These are phyloP conservation scores for Lysandra bellargus DNA, from an alignment of 2,888 invertebrate genomes.

Conservation along the genomic window DNA sequence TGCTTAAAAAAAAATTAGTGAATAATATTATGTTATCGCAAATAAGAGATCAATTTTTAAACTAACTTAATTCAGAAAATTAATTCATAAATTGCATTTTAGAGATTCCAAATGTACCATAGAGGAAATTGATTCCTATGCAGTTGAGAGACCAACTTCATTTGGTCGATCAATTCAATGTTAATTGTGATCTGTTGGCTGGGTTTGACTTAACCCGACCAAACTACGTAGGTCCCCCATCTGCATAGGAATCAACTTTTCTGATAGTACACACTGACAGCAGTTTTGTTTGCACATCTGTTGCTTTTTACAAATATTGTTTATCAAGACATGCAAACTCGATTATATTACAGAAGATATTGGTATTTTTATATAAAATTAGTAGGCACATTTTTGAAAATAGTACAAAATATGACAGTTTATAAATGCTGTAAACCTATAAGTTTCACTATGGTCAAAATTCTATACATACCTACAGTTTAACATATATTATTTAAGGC, in stretches of 20 bases:
- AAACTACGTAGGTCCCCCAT: too few species aligned
- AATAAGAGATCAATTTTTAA: slow-evolving; percentile 32
- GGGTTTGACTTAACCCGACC: too few species aligned
- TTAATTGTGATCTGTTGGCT: too few species aligned
- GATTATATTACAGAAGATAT: background rate
- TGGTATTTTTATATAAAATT: background rate
- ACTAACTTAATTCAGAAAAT: slow-evolving; percentile 17
- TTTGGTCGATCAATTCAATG: too few species aligned
- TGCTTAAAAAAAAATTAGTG: background rate
- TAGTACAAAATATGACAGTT: background rate
- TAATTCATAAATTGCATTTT: background rate
- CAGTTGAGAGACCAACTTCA: too few species aligned
- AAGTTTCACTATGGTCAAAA: background rate
- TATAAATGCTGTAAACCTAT: background rate
- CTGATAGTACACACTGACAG: background rate
- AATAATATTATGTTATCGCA: background rate
- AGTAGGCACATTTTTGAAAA: slow-evolving; percentile 4
- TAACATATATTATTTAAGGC: background rate
- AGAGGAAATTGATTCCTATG: too few species aligned
- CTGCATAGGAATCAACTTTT: too few species aligned
- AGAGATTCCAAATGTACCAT: slow-evolving; percentile 18
- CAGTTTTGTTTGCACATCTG: background rate
- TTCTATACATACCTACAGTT: background rate
- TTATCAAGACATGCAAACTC: background rate
- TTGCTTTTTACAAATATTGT: background rate